Base-by-base conservation (phyloP, 64 coral and sea anemone genomes). In the Astreopora myriophthalma region DNA sequence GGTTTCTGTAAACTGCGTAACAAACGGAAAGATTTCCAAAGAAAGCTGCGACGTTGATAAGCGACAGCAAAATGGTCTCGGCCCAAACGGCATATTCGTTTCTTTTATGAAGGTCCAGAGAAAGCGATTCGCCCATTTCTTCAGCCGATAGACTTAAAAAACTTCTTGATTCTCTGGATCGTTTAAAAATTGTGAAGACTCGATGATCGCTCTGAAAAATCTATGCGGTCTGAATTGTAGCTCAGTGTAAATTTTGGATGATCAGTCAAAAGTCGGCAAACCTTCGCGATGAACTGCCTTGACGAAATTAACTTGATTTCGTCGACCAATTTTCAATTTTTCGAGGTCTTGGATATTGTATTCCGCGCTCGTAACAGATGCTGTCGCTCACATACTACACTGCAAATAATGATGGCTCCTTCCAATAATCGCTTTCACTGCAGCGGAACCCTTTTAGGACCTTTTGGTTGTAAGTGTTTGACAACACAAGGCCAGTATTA, bases 21-120 rank as follows among this genome's bases (percentile, higher is more conserved):
- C 75, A 89, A 30, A 89, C 87, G 37, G 64, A 78, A 5, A 49
- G 52, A 66, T 89, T 89, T 23, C 87, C 87, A 64, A 69, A 24
- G 6, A 89, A 40, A 1, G 69, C 69, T 20, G 69, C 33, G 0
- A 73, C 1, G 69, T 73, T 73, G 3, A 38, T 73, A 4, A 73
- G 3, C 2, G 16, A 3, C 14, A 73, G 22, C 7, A 11, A 34
- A 73, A 37, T 13, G 1, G 69, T 37, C 8, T 73, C 69, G 19
- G 34, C 32, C 28, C 16, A 37, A 32, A 12, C 10, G 7, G 31
- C 5, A 33, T 33, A 24, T 1, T 3, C 5, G 20, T 19, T 7
- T 5, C 62, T 69, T 69, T 11, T 33, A 10, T 7, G 8, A 33
- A 33, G 66, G 9, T 30, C 29, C 26, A 29, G 28, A 69, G 66